Evolutionary conservation across 1,140 invertebrate species (phyloP), one percentile per base, ranked within the genome.

Genomic region (Helicoverpa armigera): DNA sequence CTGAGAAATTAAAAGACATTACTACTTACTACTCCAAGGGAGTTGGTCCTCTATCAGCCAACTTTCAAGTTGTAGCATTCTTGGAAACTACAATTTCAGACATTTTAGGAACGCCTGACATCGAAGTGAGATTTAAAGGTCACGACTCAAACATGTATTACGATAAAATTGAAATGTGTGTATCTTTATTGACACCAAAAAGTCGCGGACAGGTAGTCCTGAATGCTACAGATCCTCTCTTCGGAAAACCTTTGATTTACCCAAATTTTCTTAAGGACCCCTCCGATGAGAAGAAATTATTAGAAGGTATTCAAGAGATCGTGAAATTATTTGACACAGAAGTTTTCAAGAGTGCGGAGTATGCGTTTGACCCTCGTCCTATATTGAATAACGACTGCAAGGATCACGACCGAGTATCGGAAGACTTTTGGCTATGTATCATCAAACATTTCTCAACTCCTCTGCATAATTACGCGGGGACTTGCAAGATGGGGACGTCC

Each of bases 241-340:
- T 96, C 51, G 96, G 97, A 18, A 95, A 96, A 86, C 98, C 98
- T 0, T 94, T 96, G 29, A 96, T 99, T 78, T 97, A 98, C 90
- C 97, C 98, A 0, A 98, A 97, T 87, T 98, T 98, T 89, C 94
- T 98, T 23, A 97, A 96, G 35, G 96, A 98, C 83, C 95, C 96
- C 0, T 96, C 97, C 16, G 98, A 98, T 88, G 96, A 97, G 14
- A 96, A 96, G 11, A 96, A 96, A 54, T 91, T 98, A 12, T 95
- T 98, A 18, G 97, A 98, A 84, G 97, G 97, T 23, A 90, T 96
- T 67, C 95, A 96, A 69, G 95, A 96, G 85, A 89, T 95, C 43
- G 89, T 95, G 16, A 95, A 95, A 81, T 74, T 96, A 58, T 95
- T 95, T 80, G 91, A 96, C 61, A 96, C 96, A 0, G 91, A 95